Evolutionary conservation across 2,113 vertebrate genomes (phyloP).

Genomic region (Pterocles orientalis): DNA sequence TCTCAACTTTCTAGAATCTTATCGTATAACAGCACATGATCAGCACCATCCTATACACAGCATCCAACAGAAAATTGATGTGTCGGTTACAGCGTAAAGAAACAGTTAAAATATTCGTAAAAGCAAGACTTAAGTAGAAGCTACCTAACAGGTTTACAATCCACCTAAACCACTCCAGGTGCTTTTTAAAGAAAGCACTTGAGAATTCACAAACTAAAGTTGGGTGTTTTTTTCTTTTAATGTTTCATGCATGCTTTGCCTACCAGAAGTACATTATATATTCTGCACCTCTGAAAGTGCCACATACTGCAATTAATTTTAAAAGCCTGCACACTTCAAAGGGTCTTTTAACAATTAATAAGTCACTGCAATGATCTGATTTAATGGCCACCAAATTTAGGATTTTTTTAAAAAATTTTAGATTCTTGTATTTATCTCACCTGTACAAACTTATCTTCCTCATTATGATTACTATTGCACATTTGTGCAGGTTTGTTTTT

Average conservation of each 20-base stretch:
- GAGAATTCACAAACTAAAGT: neutral
- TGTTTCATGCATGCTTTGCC: neutral
- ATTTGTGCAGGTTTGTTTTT: rapidly evolving
- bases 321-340: neutral
- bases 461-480: neutral
- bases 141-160: neutral
- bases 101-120: neutral
- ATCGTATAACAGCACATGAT: rapidly evolving
- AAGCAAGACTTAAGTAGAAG: neutral
- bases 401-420: neutral
- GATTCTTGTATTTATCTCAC: neutral
- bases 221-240: neutral
- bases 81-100: neutral
- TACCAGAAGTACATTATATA: neutral
- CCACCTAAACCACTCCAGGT: neutral
- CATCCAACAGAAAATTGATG: neutral
- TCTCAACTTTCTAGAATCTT: neutral
- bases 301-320: neutral
- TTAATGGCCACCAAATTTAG: neutral
- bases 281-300: neutral
- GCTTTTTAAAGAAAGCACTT: neutral
- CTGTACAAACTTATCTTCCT: neutral
- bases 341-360: neutral
- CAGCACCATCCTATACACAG: neutral
- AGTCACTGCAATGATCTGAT: neutral